These are phyloP conservation scores for Stenodema calcarata DNA, from an alignment of 2,888 invertebrate genomes.

Conservation along the genomic window DNA sequence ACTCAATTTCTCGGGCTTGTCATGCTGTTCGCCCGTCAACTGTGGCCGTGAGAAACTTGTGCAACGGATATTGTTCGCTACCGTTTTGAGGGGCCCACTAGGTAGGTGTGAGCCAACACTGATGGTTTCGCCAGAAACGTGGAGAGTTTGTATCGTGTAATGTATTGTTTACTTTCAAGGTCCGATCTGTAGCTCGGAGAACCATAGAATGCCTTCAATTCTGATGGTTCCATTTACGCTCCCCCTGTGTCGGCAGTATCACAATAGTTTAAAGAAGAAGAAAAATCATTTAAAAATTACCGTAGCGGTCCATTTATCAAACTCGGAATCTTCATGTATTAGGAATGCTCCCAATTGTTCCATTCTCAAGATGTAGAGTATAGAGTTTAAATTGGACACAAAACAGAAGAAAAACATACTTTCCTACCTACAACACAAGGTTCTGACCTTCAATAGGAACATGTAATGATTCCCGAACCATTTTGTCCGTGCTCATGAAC, in stretches of 20 bases:
- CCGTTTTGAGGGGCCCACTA: not conserved
- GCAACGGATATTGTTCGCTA: slow-evolving; percentile 4
- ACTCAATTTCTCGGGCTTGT: not conserved
- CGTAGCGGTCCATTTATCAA: too few relatives aligned
- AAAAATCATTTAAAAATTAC: not conserved
- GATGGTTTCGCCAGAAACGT: not conserved
- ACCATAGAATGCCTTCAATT: not conserved
- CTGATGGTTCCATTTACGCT: too few relatives aligned
- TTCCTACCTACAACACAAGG: too few relatives aligned
- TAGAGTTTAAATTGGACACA: too few relatives aligned
- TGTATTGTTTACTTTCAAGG: not conserved
- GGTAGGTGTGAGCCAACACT: not conserved
- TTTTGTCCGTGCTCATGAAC: not conserved
- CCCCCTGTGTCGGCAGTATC: too few relatives aligned
- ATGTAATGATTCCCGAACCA: not conserved
- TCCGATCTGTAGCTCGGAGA: not conserved
- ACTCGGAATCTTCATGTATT: too few relatives aligned
- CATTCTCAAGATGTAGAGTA: too few relatives aligned
- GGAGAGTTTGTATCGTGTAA: not conserved
- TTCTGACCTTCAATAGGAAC: too few relatives aligned
- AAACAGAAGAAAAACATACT: too few relatives aligned
- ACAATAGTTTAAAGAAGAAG: too few relatives aligned
- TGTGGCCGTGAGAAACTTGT: not conserved
- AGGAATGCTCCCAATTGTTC: too few relatives aligned
- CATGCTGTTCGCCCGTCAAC: not conserved